These are phyloP conservation scores for Coreoperca whiteheadi DNA, from an alignment of 2,113 vertebrate species.

Conservation along the genomic window DNA sequence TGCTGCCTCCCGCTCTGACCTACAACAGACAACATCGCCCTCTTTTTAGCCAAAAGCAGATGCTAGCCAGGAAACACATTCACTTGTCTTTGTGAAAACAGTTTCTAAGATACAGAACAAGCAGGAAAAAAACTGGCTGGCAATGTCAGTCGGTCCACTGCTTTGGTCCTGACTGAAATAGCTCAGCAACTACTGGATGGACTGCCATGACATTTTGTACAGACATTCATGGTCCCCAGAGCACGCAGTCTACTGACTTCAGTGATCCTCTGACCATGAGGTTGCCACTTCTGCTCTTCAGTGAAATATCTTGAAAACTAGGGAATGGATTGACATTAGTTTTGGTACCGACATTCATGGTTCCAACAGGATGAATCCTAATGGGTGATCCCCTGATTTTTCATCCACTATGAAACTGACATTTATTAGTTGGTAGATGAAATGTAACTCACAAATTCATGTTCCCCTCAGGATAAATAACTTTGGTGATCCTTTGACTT, in stretches of 20 bases:
- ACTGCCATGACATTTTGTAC: neutral
- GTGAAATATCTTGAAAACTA: neutral
- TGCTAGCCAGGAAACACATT: constrained; percentile 8
- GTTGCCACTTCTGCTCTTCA: neutral
- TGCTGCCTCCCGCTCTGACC: constrained; percentile 59
- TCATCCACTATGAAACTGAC: too few relatives aligned
- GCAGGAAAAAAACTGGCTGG: neutral
- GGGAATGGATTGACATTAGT: neutral
- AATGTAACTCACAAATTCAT: neutral
- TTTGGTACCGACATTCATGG: neutral
- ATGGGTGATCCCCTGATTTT: neutral
- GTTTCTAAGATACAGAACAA: neutral
- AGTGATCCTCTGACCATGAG: neutral
- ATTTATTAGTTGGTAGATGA: too few relatives aligned
- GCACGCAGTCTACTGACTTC: neutral
- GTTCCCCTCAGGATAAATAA: neutral
- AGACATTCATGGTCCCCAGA: neutral
- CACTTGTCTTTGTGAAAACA: neutral
- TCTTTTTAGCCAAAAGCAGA: constrained; percentile 40
- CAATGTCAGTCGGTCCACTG: neutral
- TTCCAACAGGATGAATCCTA: neutral
- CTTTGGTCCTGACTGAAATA: neutral
- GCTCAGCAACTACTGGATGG: neutral
- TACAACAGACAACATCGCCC: constrained; percentile 36
- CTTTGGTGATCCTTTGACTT: neutral